Base-by-base conservation (phyloP, 1,140 invertebrate species). In the Lucilia cuprina region DNA sequence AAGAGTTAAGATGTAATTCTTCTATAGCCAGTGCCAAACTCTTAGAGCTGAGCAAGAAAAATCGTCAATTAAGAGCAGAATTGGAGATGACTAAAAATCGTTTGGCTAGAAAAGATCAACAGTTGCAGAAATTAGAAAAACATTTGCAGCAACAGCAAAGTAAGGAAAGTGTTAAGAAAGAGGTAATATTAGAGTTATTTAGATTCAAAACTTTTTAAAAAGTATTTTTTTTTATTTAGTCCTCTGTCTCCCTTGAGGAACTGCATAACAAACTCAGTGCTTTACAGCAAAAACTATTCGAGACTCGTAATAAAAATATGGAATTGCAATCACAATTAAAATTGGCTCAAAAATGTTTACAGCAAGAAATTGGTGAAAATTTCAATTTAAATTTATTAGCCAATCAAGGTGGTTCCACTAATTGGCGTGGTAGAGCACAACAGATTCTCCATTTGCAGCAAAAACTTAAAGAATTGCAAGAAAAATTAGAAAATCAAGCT, bases 391-490 rank as follows among this genome's bases (percentile, higher is more conserved):
- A 87, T n/a, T 84, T 86, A 8, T 82, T 93, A 65, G 83, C 86
- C 14, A 85, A 86, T 25, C 87, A 92, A 12, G 35, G 87, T 1
- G 85, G 86, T 17, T 92, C 92, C 80, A 92, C 89, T 25, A 92
- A 92, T 4, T 96, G 95, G 95, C 94, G 94, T 85, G 95, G 95
- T 10, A 92, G 95, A 85, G 94, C 95, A 2, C 94, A 96, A 86
- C 94, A 95, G 87, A 95, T 96, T 84, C 87, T 93, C 17, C 91
- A 93, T 41, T 88, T 96, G 34, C 94, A 95, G 86, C 92, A 93
- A 84, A 95, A 94, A 91, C 91, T 95, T 70, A 88, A 87, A 17
- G 94, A 95, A 84, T 86, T 95, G 0, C 93, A 93, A 85, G 92
- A 92, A 30, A 95, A 94, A 87, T 86, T 95, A 41, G 41, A 41